A percentile compares a stretch with the other conserved stretches of the same genome.
Conservation (phyloP, 2,797 vertebrate genomes). For the Gallirallus australis region DNA sequence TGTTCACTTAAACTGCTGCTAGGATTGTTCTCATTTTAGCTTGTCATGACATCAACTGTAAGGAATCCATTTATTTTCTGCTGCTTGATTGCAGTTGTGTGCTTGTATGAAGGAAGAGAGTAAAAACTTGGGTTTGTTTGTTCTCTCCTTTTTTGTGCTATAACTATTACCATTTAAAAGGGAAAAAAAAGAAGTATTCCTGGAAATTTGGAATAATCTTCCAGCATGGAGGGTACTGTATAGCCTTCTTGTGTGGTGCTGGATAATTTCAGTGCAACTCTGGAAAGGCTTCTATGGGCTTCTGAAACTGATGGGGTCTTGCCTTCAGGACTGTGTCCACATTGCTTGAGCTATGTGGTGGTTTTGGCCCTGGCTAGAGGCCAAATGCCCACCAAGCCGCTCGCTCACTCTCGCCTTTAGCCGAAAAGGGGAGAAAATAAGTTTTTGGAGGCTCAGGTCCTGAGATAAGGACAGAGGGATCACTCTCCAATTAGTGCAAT, state of each 20-base stretch:
- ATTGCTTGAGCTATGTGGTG: not conserved
- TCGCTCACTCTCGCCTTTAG: too few species aligned
- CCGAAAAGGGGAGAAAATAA: too few species aligned
- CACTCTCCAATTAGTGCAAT: too few species aligned
- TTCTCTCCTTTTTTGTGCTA: not conserved
- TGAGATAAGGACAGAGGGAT: too few species aligned
- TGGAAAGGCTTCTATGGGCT: not conserved
- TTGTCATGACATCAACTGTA: not conserved
- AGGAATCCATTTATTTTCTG: not conserved
- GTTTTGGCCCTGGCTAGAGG: too few species aligned
- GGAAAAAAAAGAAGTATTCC: not conserved
- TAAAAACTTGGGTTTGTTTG: not conserved
- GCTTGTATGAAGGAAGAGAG: not conserved
- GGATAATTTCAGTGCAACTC: not conserved
- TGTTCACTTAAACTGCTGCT: not conserved
- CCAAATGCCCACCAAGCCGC: too few species aligned
- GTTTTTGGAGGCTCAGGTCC: too few species aligned
- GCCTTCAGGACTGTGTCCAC: not conserved
- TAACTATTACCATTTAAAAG: not conserved
- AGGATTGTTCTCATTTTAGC: not conserved
- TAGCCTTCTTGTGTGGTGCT: not conserved
- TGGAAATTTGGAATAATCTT: not conserved
- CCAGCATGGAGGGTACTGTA: accelerated
- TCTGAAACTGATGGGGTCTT: not conserved
- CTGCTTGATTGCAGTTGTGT: not conserved